Evolutionary conservation across 2,888 invertebrate genomes (phyloP).

Genomic region (Mythimna vitellina): DNA sequence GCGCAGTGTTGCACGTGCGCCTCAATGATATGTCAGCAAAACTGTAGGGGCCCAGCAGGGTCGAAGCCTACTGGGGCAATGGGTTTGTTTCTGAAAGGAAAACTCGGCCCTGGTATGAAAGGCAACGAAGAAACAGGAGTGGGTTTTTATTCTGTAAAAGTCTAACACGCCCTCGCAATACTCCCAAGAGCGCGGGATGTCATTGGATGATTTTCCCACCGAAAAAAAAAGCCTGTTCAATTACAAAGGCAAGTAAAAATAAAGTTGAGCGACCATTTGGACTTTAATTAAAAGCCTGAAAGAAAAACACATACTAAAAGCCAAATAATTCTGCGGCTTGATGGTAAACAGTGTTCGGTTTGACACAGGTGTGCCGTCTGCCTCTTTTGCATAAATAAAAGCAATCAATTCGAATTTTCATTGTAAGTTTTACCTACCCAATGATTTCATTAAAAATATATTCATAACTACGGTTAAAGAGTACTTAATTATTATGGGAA

Average conservation of each 20-base stretch:
- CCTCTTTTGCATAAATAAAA: slow-evolving; percentile 31
- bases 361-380: slow-evolving; percentile 21
- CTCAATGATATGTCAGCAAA: too few relatives aligned
- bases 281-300: slow-evolving; percentile 14
- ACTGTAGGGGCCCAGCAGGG: too few relatives aligned
- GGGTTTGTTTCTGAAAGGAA: too few relatives aligned
- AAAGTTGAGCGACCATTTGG: slow-evolving; percentile 18
- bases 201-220: too few relatives aligned
- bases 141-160: too few relatives aligned
- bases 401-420: slow-evolving; percentile 30
- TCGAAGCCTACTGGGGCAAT: too few relatives aligned
- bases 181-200: too few relatives aligned
- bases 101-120: too few relatives aligned
- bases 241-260: slow-evolving; percentile 35
- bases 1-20: too few relatives aligned
- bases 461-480: neutral
- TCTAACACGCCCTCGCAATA: too few relatives aligned
- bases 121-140: too few relatives aligned
- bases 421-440: slow-evolving; percentile 9
- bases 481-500: neutral
- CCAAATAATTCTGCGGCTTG: slow-evolving; percentile 30
- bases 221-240: neutral
- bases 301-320: slow-evolving; percentile 19
- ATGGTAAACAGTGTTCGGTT: slow-evolving; percentile 22
- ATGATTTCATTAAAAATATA: slow-evolving; percentile 6